These are phyloP conservation scores for Smutsia gigantea DNA, from an alignment of 2,797 vertebrate species.

Conservation along the genomic window DNA sequence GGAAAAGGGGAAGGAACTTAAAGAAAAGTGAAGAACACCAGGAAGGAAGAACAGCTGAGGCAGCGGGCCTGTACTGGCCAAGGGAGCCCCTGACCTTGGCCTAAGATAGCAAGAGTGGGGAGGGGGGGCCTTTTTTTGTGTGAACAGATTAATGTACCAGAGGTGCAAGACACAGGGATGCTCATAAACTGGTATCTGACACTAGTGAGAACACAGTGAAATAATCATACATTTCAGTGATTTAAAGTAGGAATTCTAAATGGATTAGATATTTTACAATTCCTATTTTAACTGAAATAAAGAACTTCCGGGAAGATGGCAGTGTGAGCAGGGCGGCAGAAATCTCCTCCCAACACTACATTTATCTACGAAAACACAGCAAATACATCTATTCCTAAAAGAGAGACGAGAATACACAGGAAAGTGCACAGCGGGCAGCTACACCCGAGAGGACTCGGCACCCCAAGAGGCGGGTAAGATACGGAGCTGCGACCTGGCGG, in stretches of 20 bases:
- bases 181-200: not conserved
- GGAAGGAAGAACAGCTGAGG: not conserved
- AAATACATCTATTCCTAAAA: too few relatives aligned
- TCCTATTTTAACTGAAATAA: not conserved
- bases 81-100: not conserved
- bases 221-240: not conserved
- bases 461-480: too few relatives aligned
- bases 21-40: not conserved
- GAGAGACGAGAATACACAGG: too few relatives aligned
- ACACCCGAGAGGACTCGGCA: too few relatives aligned
- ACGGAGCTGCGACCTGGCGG: too few relatives aligned
- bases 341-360: too few relatives aligned
- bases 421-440: too few relatives aligned
- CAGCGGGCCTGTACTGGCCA: not conserved
- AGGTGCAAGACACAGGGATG: not conserved
- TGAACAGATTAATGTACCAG: not conserved
- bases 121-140: not conserved
- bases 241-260: not conserved
- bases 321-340: too few relatives aligned
- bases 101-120: not conserved
- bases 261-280: not conserved
- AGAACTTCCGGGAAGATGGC: too few relatives aligned
- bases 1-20: not conserved
- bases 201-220: not conserved
- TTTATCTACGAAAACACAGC: too few relatives aligned